Percentiles rank a stretch among this genome's conserved stretches.
Evolutionary conservation across 2,113 vertebrate species (phyloP).

Genomic region (Hydropotes inermis): DNA sequence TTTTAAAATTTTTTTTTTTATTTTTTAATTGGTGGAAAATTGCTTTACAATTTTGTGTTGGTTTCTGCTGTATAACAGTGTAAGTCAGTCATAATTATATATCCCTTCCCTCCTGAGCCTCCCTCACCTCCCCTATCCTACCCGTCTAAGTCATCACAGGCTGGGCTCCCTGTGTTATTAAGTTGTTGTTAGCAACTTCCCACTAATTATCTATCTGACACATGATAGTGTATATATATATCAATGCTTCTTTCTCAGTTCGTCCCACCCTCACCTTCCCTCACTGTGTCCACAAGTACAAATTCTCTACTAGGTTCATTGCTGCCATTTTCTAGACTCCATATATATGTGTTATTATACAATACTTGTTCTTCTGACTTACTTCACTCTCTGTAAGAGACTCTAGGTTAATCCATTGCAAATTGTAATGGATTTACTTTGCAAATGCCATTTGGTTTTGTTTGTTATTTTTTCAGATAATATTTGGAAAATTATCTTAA

Average conservation of each 20-base stretch:
- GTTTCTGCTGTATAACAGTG: background rate
- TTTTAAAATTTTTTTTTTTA: background rate
- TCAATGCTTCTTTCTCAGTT: background rate
- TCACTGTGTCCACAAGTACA: background rate
- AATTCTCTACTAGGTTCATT: background rate
- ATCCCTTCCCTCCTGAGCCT: background rate
- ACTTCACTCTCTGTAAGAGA: background rate
- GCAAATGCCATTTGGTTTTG: background rate
- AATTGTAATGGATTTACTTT: background rate
- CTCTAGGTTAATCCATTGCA: background rate
- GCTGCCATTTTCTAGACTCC: background rate
- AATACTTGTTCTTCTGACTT: background rate
- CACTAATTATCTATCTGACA: background rate
- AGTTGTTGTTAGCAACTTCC: background rate
- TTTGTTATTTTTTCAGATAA: background rate
- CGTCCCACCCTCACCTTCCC: background rate
- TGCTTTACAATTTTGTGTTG: background rate
- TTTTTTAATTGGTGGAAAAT: background rate
- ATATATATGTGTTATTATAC: background rate
- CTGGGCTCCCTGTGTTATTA: background rate
- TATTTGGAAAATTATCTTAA: slow-evolving; percentile 24
- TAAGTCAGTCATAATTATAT: background rate
- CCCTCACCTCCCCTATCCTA: background rate
- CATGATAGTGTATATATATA: background rate
- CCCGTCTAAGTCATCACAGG: background rate